Base-by-base conservation (phyloP, 2,888 invertebrate species). In the Trichogramma evanescens region DNA sequence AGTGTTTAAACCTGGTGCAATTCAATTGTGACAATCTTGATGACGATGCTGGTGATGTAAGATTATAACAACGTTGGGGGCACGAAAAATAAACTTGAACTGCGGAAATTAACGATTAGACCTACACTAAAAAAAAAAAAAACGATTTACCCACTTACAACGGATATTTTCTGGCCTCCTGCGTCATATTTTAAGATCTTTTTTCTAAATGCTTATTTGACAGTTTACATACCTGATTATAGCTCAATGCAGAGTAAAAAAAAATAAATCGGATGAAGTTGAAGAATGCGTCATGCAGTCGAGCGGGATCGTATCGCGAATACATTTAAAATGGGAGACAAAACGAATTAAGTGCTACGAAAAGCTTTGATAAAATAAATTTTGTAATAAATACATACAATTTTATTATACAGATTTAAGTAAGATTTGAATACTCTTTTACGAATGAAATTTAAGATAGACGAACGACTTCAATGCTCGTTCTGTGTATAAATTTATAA, bases 1-100 rank as follows among this genome's bases (percentile, higher is more conserved):
- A 62, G 49, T 46, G 49, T 54, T 55, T 42, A 8, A 60, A 62
- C 46, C 50, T 52, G 60, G 65, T 65, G 65, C 63, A 65, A 65
- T 63, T 63, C 10, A 63, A 61, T 52, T 50, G 49, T 63, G 65
- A 65, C 65, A 65, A 65, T 65, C 65, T 53, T 60, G 50, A 57
- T 43, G 56, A 55, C 39, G 55, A 51, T 49, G 57, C 50, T 42
- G 52, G 48, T 4, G 42, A 43, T 9, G 6, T 26, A 26, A 26
- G 26, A 26, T 26, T 26, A 26, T 26, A 26, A 26, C 26, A 26
- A 26, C 26, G 26, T 26, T 26, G 26, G 26, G 26, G 26, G 26
- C 26, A n/a, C 6, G 38, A n/a, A 55, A 6, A 42, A 48, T 41
- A 42, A 4, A 42, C 9, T 13, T 48, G 10, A 13, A 13, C 10